Evolutionary conservation across 2,888 invertebrate genomes (phyloP), one percentile per base, ranked within the genome.

Genomic region (Chouioia cunea): DNA sequence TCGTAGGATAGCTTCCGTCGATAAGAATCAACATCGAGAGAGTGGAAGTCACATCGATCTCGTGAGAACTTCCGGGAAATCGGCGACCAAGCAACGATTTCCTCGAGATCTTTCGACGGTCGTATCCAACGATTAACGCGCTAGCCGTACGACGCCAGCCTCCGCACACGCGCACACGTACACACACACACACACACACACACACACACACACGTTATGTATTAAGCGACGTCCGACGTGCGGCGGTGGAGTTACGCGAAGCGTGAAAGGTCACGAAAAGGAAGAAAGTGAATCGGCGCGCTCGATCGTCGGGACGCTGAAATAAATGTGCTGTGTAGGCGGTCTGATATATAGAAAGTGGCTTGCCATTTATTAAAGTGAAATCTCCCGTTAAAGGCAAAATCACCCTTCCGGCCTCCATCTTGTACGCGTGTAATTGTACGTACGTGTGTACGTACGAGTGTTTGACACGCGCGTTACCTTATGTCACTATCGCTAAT

Each of bases 261-360:
- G 69, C 75, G 75, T 74, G 76, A 76, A 76, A 77, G 76, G 76
- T 76, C 74, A 73, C 75, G 71, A 72, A 58, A 60, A 71, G 64
- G 69, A 73, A 74, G 77, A 75, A 75, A 76, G 75, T 73, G 71
- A 73, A 67, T 58, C 70, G 74, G 6, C 70, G 6, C 70, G 23
- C 20, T n/a, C 15, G 18, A 46, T 23, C 16, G 47, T 2, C 48
- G 27, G 12, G 14, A 2, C 10, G 3, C 14, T 18, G 23, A 54
- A 23, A 44, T 47, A 64, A 27, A 56, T 56, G 48, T 52, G n/a
- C n/a, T n/a, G n/a, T 3, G 48, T 46, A 15, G 23, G 62, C 22
- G 44, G 54, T 22, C 12, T 22, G 43, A 50, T 62, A 50, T 54
- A 57, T 68, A 68, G 56, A 65, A 56, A 53, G 56, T 54, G 27